These are phyloP conservation scores for Lochmaea crataegi DNA, from an alignment of 2,888 invertebrate genomes.

Conservation along the genomic window DNA sequence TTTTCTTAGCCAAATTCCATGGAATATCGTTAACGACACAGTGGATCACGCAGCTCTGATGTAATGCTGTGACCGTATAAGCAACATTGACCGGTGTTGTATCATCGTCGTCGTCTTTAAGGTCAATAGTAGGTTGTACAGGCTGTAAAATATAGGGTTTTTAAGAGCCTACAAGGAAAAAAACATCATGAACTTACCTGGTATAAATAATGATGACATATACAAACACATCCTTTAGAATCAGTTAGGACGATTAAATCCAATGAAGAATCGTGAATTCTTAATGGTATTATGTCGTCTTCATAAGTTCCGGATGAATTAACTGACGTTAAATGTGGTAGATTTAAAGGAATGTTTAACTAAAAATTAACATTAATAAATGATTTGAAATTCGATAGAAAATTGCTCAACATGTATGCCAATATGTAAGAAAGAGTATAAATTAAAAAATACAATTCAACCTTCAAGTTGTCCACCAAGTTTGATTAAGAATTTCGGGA, in stretches of 20 bases:
- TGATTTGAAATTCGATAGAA: too few species aligned
- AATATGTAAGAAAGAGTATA: too few species aligned
- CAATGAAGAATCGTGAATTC: conserved; percentile 84
- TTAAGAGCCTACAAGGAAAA: too few species aligned
- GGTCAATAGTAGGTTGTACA: conserved; percentile 67
- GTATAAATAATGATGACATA: conserved; percentile 87
- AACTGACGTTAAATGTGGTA: conserved; percentile 73
- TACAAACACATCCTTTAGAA: conserved; percentile 77
- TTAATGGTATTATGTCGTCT: conserved; percentile 82
- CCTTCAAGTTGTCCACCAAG: too few species aligned
- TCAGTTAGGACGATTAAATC: conserved; percentile 84
- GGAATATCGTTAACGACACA: conserved; percentile 85
- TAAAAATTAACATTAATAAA: conserved; percentile 59
- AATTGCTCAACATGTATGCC: too few species aligned
- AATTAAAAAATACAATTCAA: too few species aligned
- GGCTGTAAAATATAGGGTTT: conserved; percentile 63
- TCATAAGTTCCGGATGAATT: conserved; percentile 78
- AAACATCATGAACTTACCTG: conserved; percentile 63
- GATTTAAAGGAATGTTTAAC: conserved; percentile 86
- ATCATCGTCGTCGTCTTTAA: conserved; percentile 69
- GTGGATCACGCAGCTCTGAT: conserved; percentile 86
- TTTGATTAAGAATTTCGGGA: not conserved
- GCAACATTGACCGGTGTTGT: conserved; percentile 81
- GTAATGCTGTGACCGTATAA: conserved; percentile 84
- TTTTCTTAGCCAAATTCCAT: conserved; percentile 80